These are phyloP conservation scores for Tyrophagus putrescentiae DNA, from an alignment of 1,140 invertebrate species.

Conservation along the genomic window DNA sequence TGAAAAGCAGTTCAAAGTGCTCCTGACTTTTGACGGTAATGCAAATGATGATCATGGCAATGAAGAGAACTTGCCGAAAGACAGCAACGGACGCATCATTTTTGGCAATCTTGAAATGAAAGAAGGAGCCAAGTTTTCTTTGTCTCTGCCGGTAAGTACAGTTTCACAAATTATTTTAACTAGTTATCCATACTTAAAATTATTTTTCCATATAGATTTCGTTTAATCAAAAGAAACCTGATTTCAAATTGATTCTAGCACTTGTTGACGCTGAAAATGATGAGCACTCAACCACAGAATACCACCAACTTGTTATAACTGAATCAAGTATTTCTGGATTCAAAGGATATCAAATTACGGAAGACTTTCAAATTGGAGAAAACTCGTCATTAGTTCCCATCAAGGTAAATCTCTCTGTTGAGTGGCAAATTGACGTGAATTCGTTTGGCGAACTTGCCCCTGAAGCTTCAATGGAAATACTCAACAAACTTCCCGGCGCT, in stretches of 20 bases:
- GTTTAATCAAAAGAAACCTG: not conserved
- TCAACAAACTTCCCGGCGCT: no score
- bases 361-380: not conserved
- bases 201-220: not conserved
- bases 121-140: no score
- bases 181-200: not conserved
- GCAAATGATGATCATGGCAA: not conserved
- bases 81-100: no score
- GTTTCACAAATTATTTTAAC: not conserved
- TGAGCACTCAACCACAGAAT: not conserved
- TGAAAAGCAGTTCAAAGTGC: not conserved
- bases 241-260: not conserved
- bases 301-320: not conserved
- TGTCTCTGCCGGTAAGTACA: not conserved
- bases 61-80: not conserved
- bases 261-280: not conserved
- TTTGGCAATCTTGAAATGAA: no score
- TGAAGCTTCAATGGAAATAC: no score
- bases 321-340: slow-evolving; percentile 3
- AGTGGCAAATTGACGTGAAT: not conserved
- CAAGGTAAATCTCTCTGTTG: not conserved
- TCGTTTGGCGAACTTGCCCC: no score
- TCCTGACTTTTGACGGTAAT: not conserved
- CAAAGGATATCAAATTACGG: not conserved
- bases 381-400: not conserved